A percentile compares a stretch with the other conserved stretches of the same genome.
phyloP scores from a whole-genome alignment of 2,797 vertebrate genomes.

The Pseudochaenichthys georgianus region DNA sequence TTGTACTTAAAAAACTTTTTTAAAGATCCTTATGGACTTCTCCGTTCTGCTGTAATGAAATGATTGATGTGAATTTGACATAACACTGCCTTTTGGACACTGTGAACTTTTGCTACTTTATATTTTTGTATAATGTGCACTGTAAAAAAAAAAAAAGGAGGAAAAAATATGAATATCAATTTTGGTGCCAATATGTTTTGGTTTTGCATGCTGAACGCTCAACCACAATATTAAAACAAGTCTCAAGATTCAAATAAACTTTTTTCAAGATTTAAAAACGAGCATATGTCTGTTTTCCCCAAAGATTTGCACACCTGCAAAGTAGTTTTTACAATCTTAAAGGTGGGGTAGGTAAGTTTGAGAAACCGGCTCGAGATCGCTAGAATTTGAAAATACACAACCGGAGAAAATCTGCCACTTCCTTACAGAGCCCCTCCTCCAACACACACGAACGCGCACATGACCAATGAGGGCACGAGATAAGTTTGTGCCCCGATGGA shows the following conservation, averaged over 20 bases:
- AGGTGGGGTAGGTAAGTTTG: no score
- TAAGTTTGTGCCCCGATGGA: no score
- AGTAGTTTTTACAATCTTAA: neutral
- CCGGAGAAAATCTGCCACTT: no score
- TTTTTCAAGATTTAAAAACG: no score
- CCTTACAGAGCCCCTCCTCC: no score
- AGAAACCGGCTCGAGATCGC: no score
- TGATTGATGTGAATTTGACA: constrained; percentile 56
- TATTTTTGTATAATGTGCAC: constrained; percentile 90
- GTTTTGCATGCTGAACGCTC: neutral
- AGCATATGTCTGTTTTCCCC: no score
- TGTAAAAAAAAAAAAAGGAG: constrained; percentile 79
- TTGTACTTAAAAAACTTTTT: constrained; percentile 25
- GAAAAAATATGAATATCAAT: constrained; percentile 72
- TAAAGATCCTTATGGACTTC: constrained; percentile 10
- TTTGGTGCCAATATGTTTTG: constrained; percentile 53
- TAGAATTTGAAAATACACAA: no score
- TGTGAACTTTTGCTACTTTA: constrained; percentile 88
- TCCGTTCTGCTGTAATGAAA: constrained; percentile 17
- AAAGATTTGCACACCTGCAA: neutral
- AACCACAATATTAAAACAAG: no score
- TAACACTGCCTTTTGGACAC: constrained; percentile 89
- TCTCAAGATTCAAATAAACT: no score
- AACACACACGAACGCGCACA: no score
- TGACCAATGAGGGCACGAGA: no score